Evolutionary conservation across 2,113 vertebrate species (phyloP).

Genomic region (Limanda limanda): DNA sequence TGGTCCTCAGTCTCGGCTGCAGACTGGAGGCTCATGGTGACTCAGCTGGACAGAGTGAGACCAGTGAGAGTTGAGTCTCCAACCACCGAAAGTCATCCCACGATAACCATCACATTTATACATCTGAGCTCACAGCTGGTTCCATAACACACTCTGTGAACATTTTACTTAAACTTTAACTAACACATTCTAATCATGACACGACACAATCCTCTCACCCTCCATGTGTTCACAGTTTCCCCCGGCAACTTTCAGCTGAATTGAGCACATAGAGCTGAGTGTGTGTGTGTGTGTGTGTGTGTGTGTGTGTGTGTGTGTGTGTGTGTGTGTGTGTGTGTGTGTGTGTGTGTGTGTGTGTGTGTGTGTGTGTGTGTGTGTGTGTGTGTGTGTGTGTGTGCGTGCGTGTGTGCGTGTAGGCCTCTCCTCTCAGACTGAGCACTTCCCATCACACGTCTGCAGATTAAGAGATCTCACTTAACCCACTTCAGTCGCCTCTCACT

Average conservation of each 20-base stretch:
- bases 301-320: constrained; percentile 15
- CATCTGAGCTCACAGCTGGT: constrained; percentile 12
- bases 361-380: constrained; percentile 8
- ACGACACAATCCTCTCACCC: constrained; percentile 34
- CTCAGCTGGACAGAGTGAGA: background rate
- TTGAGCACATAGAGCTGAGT: constrained; percentile 34
- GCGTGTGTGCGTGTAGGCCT: constrained; percentile 17
- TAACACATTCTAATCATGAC: constrained; percentile 24
- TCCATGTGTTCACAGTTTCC: constrained; percentile 45
- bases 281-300: constrained; percentile 6
- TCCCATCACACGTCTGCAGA: constrained; percentile 72
- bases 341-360: constrained; percentile 6
- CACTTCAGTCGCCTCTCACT: constrained; percentile 57
- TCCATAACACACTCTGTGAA: background rate
- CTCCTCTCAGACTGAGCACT: constrained; percentile 59
- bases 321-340: constrained; percentile 14
- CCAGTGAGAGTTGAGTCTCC: background rate
- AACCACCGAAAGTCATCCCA: background rate
- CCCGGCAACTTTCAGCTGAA: constrained; percentile 36
- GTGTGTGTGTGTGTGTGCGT: constrained; percentile 18
- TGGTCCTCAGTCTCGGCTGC: constrained; percentile 12
- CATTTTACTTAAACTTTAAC: constrained; percentile 2
- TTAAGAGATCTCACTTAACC: constrained; percentile 80
- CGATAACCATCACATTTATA: background rate
- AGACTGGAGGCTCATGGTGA: background rate